phyloP scores from a whole-genome alignment of 2,797 vertebrate genomes.

The Artibeus lituratus region DNA sequence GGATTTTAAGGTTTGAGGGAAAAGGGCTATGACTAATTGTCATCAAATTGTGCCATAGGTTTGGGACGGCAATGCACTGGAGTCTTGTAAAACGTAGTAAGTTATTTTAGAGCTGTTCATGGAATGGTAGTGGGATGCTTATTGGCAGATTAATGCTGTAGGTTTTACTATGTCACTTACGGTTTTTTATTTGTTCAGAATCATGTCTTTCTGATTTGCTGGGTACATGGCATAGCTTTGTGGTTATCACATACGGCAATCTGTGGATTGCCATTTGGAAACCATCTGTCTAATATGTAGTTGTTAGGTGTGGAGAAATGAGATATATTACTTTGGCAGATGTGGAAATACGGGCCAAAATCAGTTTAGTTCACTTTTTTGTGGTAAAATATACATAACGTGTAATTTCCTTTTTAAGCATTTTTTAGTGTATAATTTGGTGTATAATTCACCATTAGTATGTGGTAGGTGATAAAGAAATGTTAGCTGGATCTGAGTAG shows the following conservation, averaged over 20 bases:
- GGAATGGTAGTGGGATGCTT: background rate
- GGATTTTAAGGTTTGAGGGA: background rate
- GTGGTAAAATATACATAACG: background rate
- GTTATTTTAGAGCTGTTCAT: background rate
- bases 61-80: background rate
- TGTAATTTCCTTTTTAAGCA: background rate
- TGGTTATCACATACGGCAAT: background rate
- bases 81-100: background rate
- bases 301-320: background rate
- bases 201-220: background rate
- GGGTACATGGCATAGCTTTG: background rate
- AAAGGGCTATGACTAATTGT: background rate
- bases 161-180: background rate
- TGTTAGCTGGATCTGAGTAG: background rate
- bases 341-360: background rate
- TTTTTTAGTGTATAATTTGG: background rate
- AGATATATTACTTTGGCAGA: slow-evolving; percentile 9
- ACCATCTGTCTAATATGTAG: background rate
- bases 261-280: background rate
- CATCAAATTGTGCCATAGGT: background rate
- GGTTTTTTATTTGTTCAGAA: background rate
- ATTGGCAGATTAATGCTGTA: background rate
- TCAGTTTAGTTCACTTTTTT: background rate
- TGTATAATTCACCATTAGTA: background rate
- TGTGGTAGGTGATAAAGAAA: background rate